Conservation (phyloP, 2,888 invertebrate species). For the Pecten maximus region DNA sequence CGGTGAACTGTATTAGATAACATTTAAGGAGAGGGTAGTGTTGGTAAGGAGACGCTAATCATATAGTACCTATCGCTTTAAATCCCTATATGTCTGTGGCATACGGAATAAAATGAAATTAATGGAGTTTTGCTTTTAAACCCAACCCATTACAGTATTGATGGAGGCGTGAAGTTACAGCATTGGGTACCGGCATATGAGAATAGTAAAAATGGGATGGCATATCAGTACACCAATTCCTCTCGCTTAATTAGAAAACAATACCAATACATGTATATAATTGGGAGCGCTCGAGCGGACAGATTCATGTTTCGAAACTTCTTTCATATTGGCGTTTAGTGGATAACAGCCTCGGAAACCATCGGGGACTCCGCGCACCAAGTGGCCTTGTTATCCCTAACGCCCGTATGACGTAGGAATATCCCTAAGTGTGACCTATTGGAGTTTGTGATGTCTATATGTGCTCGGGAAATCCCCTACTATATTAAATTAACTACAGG, state of each 20-base stretch:
- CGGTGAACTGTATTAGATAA: background rate
- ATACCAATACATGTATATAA: too few species aligned
- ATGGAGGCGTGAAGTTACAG: background rate
- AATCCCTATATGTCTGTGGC: too few species aligned
- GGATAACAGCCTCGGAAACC: background rate
- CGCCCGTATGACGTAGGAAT: conserved; percentile 2
- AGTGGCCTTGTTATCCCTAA: background rate
- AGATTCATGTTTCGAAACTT: background rate
- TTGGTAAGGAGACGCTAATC: background rate
- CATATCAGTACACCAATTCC: too few species aligned
- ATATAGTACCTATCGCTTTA: background rate
- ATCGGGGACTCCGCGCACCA: background rate
- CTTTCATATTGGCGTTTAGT: background rate
- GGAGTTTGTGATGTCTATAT: background rate
- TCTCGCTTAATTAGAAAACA: too few species aligned
- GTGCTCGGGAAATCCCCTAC: background rate
- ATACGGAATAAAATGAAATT: background rate
- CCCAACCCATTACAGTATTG: background rate
- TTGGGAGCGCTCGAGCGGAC: too few species aligned
- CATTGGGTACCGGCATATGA: too few species aligned
- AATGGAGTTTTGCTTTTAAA: background rate
- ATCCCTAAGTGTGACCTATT: background rate
- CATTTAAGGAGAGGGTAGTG: background rate
- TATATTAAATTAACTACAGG: background rate
- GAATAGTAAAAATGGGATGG: background rate